These are phyloP conservation scores for Tupaia chinensis DNA, from an alignment of 2,113 vertebrate species.

Conservation along the genomic window DNA sequence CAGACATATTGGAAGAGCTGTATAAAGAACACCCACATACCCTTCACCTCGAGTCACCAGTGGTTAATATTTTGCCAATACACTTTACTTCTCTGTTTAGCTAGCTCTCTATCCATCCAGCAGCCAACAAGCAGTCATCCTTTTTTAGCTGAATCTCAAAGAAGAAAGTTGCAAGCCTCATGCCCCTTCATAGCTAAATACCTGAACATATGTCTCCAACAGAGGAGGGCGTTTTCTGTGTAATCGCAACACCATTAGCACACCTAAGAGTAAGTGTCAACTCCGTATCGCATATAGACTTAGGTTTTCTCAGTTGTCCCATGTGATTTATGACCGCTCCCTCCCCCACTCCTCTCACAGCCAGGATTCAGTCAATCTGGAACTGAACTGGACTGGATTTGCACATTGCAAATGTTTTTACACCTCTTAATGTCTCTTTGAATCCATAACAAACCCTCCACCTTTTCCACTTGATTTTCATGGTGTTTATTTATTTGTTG, in stretches of 20 bases:
- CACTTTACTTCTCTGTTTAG: not conserved
- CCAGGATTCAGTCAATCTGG: not conserved
- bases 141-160: not conserved
- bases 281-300: not conserved
- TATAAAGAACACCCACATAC: not conserved
- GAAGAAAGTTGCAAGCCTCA: not conserved
- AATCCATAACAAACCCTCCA: not conserved
- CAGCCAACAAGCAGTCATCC: no score
- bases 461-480: not conserved
- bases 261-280: not conserved
- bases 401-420: not conserved
- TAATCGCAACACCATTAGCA: not conserved
- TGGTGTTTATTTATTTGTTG: not conserved
- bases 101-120: no score
- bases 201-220: not conserved
- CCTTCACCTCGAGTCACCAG: not conserved
- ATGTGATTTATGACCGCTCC: not conserved
- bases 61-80: not conserved
- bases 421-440: not conserved
- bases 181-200: not conserved
- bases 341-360: no score
- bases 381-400: not conserved
- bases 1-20: not conserved
- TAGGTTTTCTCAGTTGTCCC: slow-evolving; percentile 23
- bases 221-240: not conserved